Percentiles rank a stretch among this genome's conserved stretches.
phyloP scores from a whole-genome alignment of 2,113 vertebrate genomes.

The Alligator sinensis region DNA sequence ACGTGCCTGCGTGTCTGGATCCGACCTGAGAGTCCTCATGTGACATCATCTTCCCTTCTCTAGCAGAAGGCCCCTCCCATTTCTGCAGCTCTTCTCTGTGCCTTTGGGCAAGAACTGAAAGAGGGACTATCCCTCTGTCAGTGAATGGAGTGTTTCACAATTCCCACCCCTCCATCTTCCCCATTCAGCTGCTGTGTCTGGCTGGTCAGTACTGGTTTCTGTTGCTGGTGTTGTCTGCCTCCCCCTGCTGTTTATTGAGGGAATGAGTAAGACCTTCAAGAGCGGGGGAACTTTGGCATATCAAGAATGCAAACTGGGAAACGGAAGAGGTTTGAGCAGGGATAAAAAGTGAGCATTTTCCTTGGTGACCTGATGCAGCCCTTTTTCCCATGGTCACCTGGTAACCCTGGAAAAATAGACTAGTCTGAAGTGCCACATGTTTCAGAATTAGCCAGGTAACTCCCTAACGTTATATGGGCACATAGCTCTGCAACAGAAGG shows the following conservation, averaged over 20 bases:
- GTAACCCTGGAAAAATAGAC: slow-evolving; percentile 51
- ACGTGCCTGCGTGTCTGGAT: too few relatives aligned
- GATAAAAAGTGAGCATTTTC: slow-evolving; percentile 42
- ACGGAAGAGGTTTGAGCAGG: slow-evolving; percentile 5
- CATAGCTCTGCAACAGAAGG: slow-evolving; percentile 63
- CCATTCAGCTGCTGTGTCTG: slow-evolving; percentile 52
- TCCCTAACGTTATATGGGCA: slow-evolving; percentile 64
- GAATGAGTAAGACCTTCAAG: slow-evolving; percentile 43
- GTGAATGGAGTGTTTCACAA: not conserved
- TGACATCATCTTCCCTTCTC: not conserved
- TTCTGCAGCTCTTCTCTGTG: not conserved
- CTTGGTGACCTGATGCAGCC: slow-evolving; percentile 55
- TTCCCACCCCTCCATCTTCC: not conserved
- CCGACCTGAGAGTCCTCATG: not conserved
- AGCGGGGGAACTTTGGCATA: slow-evolving; percentile 58
- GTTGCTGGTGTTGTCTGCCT: slow-evolving; percentile 56
- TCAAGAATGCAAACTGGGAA: slow-evolving; percentile 32
- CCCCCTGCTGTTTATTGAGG: slow-evolving; percentile 67
- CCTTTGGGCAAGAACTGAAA: not conserved
- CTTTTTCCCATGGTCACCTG: slow-evolving; percentile 32
- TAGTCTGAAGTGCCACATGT: slow-evolving; percentile 50
- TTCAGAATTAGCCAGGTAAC: slow-evolving; percentile 66
- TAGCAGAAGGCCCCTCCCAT: not conserved
- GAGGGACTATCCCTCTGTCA: not conserved
- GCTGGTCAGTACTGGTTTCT: not conserved